These are phyloP conservation scores for Montipora foliosa DNA, from an alignment of 64 coral and sea anemone species.

Conservation along the genomic window DNA sequence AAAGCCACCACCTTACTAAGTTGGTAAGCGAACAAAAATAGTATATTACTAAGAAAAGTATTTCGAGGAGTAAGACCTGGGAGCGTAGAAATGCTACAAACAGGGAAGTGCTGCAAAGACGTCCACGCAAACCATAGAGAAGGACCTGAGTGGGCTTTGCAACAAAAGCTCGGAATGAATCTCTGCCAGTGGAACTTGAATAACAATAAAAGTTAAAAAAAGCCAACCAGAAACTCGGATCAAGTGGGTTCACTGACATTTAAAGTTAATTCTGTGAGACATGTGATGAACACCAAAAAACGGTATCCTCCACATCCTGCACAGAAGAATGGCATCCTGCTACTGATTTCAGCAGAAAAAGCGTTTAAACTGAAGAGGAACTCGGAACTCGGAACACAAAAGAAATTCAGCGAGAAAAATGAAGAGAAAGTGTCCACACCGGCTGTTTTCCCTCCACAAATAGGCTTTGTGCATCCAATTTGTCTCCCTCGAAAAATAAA, in stretches of 20 bases:
- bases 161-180: not conserved
- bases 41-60: slow-evolving; percentile 35
- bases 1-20: slow-evolving; percentile 55
- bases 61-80: not conserved
- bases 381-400: too few species aligned
- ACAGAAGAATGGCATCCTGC: not conserved
- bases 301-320: too few species aligned
- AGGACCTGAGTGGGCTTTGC: not conserved
- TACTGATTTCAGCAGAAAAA: not conserved
- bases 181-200: not conserved
- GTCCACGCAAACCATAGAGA: not conserved
- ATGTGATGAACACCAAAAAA: not conserved
- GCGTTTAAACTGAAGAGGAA: too few species aligned
- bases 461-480: too few species aligned
- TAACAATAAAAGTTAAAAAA: not conserved
- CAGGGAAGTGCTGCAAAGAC: not conserved
- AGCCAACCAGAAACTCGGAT: not conserved
- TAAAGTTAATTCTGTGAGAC: not conserved
- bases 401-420: not conserved
- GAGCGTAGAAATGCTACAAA: not conserved
- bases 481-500: too few species aligned
- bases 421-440: not conserved
- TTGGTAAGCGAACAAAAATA: slow-evolving; percentile 55
- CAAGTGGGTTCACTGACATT: not conserved
- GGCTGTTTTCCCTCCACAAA: too few species aligned